Evolutionary conservation across 2,797 vertebrate genomes (phyloP).

Genomic region (Gouania willdenowi): DNA sequence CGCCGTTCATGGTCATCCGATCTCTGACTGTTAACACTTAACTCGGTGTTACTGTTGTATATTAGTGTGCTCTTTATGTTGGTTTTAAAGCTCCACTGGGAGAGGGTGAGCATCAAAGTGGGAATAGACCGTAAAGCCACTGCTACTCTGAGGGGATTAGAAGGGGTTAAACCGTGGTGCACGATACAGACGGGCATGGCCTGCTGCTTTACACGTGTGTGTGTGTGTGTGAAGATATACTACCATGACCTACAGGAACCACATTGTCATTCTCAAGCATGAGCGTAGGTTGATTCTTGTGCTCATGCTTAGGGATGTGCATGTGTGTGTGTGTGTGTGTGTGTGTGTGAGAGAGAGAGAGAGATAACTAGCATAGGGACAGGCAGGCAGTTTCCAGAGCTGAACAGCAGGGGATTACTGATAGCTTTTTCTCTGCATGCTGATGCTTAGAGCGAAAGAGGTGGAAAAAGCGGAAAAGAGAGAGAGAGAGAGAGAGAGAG

Average conservation of each 20-base stretch:
- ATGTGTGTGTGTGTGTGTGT: background rate
- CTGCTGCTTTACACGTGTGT: constrained; percentile 1
- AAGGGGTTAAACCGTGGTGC: constrained; percentile 61
- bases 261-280: background rate
- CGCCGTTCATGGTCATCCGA: no score
- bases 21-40: background rate
- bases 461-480: background rate
- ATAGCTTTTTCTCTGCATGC: constrained; percentile 52
- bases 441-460: constrained; percentile 26
- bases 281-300: background rate
- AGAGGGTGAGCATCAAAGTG: constrained; percentile 36
- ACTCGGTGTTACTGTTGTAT: background rate
- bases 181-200: constrained; percentile 34
- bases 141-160: constrained; percentile 59
- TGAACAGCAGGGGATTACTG: constrained; percentile 53
- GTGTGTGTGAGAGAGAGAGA: background rate
- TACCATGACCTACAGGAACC: constrained; percentile 16
- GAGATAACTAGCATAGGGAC: constrained; percentile 45
- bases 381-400: constrained; percentile 40
- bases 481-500: constrained; percentile 24
- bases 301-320: background rate
- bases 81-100: constrained; percentile 24
- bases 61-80: constrained; percentile 14
- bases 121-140: constrained; percentile 59
- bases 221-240: constrained; percentile 6